Evolutionary conservation across 2,888 invertebrate genomes (phyloP).

Genomic region (Byasa hedistus): DNA sequence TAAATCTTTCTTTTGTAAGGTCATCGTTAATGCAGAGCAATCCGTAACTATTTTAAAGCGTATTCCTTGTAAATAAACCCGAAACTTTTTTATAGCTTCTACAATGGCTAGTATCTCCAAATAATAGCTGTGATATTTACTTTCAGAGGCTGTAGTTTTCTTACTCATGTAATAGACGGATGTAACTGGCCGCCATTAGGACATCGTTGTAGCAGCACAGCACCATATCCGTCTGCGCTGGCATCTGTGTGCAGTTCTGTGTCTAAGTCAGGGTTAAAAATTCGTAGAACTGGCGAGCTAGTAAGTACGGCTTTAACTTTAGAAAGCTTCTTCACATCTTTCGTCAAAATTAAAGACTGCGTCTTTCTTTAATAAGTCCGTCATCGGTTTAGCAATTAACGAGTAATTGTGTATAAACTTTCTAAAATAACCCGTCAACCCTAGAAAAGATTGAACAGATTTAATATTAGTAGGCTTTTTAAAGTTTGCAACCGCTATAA

Average conservation of each 20-base stretch:
- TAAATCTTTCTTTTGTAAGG: conserved; percentile 40
- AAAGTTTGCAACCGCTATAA: conserved; percentile 33
- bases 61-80: conserved; percentile 34
- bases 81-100: conserved; percentile 35
- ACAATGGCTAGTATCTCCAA: conserved; percentile 35
- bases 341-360: conserved; percentile 33
- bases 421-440: too few species aligned
- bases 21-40: conserved; percentile 35
- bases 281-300: background rate
- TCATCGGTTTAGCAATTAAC: too few species aligned
- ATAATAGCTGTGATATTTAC: conserved; percentile 36
- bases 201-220: conserved; percentile 34
- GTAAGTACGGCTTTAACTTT: background rate
- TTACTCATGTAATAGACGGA: conserved; percentile 36
- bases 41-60: conserved; percentile 32
- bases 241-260: conserved; percentile 41
- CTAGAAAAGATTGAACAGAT: too few species aligned
- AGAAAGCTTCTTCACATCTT: conserved; percentile 30
- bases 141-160: conserved; percentile 33
- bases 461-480: conserved; percentile 31
- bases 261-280: conserved; percentile 31
- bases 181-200: conserved; percentile 31
- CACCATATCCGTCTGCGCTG: conserved; percentile 32
- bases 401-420: too few species aligned
- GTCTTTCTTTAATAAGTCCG: conserved; percentile 34